Evolutionary conservation across 2,888 invertebrate genomes (phyloP), one percentile per base, ranked within the genome.

Genomic region (Phengaris arion): DNA sequence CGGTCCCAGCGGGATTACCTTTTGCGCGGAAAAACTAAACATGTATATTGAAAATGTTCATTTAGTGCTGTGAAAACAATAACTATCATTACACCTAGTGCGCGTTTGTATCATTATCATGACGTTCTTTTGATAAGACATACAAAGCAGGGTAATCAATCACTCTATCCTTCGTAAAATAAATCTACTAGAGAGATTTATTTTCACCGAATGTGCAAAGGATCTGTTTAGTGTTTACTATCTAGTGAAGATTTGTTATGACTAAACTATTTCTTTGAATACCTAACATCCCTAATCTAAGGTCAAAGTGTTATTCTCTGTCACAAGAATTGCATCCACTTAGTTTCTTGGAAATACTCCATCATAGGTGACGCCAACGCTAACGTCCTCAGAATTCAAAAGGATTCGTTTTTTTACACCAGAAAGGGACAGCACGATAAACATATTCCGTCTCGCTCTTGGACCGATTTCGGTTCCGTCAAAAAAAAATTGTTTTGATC

Each of bases 401-500:
- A 72, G 48, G 75, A 57, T 70, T 75, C 48, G 52, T 54, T 74
- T 75, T 69, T 75, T 75, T 51, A 13, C 48, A 35, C 45, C 51
- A 59, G 59, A 75, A 70, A 70, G 52, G 48, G 70, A 70, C 51
- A 72, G 4, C 70, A 70, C 70, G 9, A 69, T 22, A 59, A 59
- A 13, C 55, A 70, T 57, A 57, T 81, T 81, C 77, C 73, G 52
- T 81, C 79, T 76, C 87, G 87, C 89, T 93, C 92, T 92, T 93
- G 92, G 91, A 93, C 89, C 86, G 85, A 88, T 88, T 92, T 88
- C 87, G 85, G 87, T 83, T 80, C 84, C 82, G 80, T 91, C 89
- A 91, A 89, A 92, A 93, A 91, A 72, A 10, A 12, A 86, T 87
- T 92, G 92, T 93, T 93, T 91, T 90, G 91, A 86, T 92, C 91